Evolutionary conservation across 1,140 invertebrate species (phyloP).

Genomic region (Apocrypta bakeri): DNA sequence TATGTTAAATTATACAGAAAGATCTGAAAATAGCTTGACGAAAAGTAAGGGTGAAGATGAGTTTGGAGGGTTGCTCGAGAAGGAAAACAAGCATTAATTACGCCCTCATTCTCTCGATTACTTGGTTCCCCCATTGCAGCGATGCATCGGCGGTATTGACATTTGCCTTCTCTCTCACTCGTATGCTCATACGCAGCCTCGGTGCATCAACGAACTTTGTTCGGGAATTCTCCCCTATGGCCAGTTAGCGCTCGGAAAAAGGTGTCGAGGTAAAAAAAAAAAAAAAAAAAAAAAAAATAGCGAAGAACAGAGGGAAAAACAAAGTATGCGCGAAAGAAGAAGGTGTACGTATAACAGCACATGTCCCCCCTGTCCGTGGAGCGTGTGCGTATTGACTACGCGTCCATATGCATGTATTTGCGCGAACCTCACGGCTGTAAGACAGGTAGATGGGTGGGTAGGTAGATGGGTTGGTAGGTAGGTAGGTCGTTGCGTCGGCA

Average conservation of each 20-base stretch:
- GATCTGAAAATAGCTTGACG: neutral
- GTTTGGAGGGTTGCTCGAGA: neutral
- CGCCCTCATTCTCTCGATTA: conserved; percentile 69
- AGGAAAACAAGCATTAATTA: conserved; percentile 67
- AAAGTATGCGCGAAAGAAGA: conserved; percentile 49
- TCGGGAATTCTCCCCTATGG: neutral
- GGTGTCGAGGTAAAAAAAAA: conserved; percentile 14
- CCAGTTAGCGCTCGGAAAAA: conserved; percentile 47
- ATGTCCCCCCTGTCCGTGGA: conserved; percentile 69
- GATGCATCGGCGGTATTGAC: conserved; percentile 61
- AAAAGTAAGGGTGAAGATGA: neutral
- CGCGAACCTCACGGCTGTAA: neutral
- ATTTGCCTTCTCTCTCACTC: neutral
- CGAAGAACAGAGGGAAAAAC: conserved; percentile 28
- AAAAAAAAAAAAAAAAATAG: neutral
- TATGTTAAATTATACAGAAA: no score
- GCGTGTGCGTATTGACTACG: conserved; percentile 68
- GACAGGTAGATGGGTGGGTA: conserved; percentile 55
- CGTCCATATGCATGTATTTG: conserved; percentile 58
- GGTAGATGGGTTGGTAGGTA: conserved; percentile 71
- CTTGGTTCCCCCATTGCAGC: conserved; percentile 53
- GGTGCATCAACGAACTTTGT: neutral
- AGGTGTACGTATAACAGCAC: conserved; percentile 50
- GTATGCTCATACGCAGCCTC: neutral
- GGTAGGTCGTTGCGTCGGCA: conserved; percentile 61